Evolutionary conservation across 1,140 invertebrate species (phyloP).

Genomic region (Danaus plexippus): DNA sequence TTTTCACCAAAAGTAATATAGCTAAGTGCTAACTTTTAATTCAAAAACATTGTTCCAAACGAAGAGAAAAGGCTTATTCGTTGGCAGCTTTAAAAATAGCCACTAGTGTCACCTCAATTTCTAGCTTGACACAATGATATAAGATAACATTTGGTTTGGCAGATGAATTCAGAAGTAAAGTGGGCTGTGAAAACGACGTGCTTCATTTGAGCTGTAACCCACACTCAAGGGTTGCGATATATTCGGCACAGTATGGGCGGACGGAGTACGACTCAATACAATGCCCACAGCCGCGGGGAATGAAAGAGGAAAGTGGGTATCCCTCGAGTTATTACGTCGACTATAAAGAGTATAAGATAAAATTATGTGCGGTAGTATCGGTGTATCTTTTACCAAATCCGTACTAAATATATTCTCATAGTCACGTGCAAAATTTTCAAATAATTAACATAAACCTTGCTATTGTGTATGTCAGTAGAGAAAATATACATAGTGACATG

Average conservation of each 20-base stretch:
- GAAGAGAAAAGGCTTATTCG: conserved; percentile 17
- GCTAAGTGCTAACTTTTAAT: conserved; percentile 20
- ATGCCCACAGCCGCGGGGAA: conserved; percentile 88
- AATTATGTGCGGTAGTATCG: conserved; percentile 16
- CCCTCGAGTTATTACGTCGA: conserved; percentile 19
- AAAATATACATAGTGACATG: too few relatives aligned
- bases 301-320: conserved; percentile 89
- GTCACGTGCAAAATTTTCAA: too few relatives aligned
- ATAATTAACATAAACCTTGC: too few relatives aligned
- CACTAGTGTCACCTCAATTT: conserved; percentile 8
- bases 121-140: conserved; percentile 2
- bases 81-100: conserved; percentile 19
- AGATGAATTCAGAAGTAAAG: conserved; percentile 93
- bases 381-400: conserved; percentile 4
- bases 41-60: conserved; percentile 17
- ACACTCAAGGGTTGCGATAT: conserved; percentile 88
- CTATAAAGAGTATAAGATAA: conserved; percentile 21
- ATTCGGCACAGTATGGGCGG: conserved; percentile 90
- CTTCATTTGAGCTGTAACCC: conserved; percentile 87
- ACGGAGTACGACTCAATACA: conserved; percentile 90
- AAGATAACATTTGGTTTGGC: conserved; percentile 50
- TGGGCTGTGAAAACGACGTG: conserved; percentile 91
- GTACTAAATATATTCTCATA: too few relatives aligned
- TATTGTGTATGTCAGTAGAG: too few relatives aligned
- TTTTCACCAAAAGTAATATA: conserved; percentile 10